A percentile compares a stretch with the other conserved stretches of the same genome.
Evolutionary conservation across 2,797 vertebrate species (phyloP).

Genomic region (Austrolebias charrua): DNA sequence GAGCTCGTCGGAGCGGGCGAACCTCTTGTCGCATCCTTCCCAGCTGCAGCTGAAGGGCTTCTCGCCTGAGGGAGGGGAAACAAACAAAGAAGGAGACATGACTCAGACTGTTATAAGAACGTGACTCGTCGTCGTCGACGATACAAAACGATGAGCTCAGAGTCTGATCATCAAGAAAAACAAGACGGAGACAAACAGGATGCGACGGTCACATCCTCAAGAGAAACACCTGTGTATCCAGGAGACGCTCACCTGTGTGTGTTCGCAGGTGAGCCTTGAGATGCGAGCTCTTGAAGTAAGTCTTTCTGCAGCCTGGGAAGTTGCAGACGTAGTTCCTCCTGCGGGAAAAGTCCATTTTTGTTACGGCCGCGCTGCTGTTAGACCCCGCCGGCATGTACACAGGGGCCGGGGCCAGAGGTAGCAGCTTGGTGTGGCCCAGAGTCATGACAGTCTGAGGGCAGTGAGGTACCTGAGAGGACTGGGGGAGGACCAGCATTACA

Average conservation of each 20-base stretch:
- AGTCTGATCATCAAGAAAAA: slow-evolving; percentile 30
- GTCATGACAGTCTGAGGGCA: slow-evolving; percentile 85
- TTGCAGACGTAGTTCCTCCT: slow-evolving; percentile 93
- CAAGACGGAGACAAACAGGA: slow-evolving; percentile 44
- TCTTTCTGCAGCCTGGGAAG: slow-evolving; percentile 94
- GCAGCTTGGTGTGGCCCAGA: slow-evolving; percentile 88
- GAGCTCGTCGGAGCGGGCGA: slow-evolving; percentile 95
- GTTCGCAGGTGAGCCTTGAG: slow-evolving; percentile 98
- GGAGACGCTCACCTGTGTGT: slow-evolving; percentile 87
- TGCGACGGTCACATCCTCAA: slow-evolving; percentile 9
- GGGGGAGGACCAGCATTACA: slow-evolving; percentile 94
- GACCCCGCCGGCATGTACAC: slow-evolving; percentile 87
- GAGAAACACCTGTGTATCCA: not conserved
- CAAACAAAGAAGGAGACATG: slow-evolving; percentile 22
- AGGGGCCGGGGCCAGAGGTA: slow-evolving; percentile 94
- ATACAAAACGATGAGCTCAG: slow-evolving; percentile 51
- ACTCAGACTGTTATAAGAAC: slow-evolving; percentile 49
- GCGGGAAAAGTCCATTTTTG: slow-evolving; percentile 92
- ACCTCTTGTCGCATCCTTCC: slow-evolving; percentile 96
- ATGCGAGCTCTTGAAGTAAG: slow-evolving; percentile 99
- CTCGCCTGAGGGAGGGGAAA: slow-evolving; percentile 81
- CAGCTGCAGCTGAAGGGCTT: slow-evolving; percentile 97
- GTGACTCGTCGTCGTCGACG: slow-evolving; percentile 1
- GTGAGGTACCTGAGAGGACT: slow-evolving; percentile 76
- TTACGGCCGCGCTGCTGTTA: slow-evolving; percentile 57